These are phyloP conservation scores for Heterohyrax brucei DNA, from an alignment of 2,797 vertebrate species.

Conservation along the genomic window DNA sequence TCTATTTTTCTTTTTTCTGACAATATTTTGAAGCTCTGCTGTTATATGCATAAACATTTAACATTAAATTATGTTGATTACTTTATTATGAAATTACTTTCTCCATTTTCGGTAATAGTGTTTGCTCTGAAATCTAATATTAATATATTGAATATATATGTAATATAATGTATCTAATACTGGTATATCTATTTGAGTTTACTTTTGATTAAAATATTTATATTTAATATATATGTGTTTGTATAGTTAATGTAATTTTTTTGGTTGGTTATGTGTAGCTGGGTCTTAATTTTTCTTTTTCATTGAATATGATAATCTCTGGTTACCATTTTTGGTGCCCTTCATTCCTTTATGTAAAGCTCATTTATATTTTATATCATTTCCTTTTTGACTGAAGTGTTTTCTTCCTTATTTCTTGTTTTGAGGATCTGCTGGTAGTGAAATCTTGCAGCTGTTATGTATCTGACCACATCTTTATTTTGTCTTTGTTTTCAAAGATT, in stretches of 20 bases:
- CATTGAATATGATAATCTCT: background rate
- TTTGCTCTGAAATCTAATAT: slow-evolving; percentile 8
- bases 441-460: background rate
- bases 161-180: background rate
- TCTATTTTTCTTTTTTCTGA: background rate
- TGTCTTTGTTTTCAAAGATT: background rate
- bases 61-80: background rate
- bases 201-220: background rate
- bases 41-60: background rate
- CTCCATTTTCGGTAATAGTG: background rate
- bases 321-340: background rate
- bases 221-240: background rate
- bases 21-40: background rate
- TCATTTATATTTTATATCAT: background rate
- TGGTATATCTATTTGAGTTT: background rate
- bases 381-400: background rate
- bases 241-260: background rate
- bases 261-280: background rate
- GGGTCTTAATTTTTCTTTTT: background rate
- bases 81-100: background rate
- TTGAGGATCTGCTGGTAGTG: background rate
- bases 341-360: slow-evolving; percentile 13
- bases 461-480: slow-evolving; percentile 1
- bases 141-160: background rate
- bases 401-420: slow-evolving; percentile 23